Evolutionary conservation across 2,888 invertebrate species (phyloP).

Genomic region (Trachelus tabidus): DNA sequence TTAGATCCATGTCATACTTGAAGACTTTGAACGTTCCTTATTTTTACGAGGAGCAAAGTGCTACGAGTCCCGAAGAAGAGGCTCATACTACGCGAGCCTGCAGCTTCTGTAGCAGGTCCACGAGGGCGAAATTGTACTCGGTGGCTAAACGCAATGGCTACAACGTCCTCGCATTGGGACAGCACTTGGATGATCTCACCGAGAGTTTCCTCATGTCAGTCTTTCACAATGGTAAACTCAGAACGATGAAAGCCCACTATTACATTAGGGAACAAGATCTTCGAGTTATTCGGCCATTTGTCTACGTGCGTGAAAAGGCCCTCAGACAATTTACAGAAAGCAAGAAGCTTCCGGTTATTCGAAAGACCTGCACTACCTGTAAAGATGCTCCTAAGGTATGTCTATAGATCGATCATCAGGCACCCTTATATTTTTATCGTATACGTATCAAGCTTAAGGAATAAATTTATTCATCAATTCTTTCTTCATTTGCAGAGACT

Average conservation of each 20-base stretch:
- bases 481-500: conserved; percentile 64
- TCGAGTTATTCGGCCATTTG: conserved; percentile 86
- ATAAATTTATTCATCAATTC: not conserved
- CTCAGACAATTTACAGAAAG: conserved; percentile 80
- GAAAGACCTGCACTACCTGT: conserved; percentile 65
- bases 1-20: conserved; percentile 72
- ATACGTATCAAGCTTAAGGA: not conserved
- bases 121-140: conserved; percentile 80
- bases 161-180: conserved; percentile 89
- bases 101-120: conserved; percentile 80
- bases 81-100: conserved; percentile 65
- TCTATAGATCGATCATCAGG: conserved; percentile 2
- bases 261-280: conserved; percentile 83
- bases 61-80: conserved; percentile 76
- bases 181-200: conserved; percentile 86
- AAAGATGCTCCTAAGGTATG: conserved; percentile 69
- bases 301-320: conserved; percentile 84
- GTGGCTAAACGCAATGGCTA: conserved; percentile 82
- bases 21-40: conserved; percentile 71
- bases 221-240: conserved; percentile 82
- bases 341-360: conserved; percentile 78
- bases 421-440: not conserved
- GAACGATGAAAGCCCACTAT: conserved; percentile 85
- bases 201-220: conserved; percentile 85
- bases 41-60: conserved; percentile 72